Base-by-base conservation (phyloP, 2,113 vertebrate species). In the Spea multiplicata region DNA sequence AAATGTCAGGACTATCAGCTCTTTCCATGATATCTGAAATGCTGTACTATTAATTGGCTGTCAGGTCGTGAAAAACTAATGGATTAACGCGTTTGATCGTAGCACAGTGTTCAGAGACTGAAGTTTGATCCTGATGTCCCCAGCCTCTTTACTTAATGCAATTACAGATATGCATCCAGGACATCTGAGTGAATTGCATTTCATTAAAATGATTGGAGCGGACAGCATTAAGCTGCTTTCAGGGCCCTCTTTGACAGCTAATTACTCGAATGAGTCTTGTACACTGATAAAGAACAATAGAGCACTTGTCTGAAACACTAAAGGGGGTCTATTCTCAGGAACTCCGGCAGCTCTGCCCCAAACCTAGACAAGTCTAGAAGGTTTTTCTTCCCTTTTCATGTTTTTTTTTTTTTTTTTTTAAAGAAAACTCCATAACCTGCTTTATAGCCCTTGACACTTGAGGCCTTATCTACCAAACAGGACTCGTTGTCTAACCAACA, bases 171-270 rank as follows among this genome's bases (percentile, higher is more conserved):
- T 89, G 94, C 93, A 92, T 93, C 90, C 93, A 93, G 94, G 93
- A 96, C 93, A 88, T 95, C 93, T 93, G 93, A 96, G 94, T 88
- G 93, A 92, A 92, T 95, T 95, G 94, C 91, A 91, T 97, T 96
- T 97, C 96, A 96, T 97, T 98, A 97, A 94, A 95, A 91, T 93
- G 93, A 98, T 97, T 95, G 91, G 94, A 97, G 90, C 91, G 91
- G 95, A 95, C 94, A 96, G 94, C 92, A 84, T 91, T 93, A 95
- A 95, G 93, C 95, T 97, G 95, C 95, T 95, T 94, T 94, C 92
- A 80, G 92, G 93, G 93, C 92, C 86, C 76, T 89, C 86, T 91
- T 93, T 97, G 96, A 97, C 96, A 97, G 95, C 95, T 98, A 98
- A 98, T 98, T 98, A 98, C 95, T 94, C 92, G 93, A 95, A 94